Evolutionary conservation across 1,140 invertebrate species (phyloP).

Genomic region (Thalassaphorura encarpata): DNA sequence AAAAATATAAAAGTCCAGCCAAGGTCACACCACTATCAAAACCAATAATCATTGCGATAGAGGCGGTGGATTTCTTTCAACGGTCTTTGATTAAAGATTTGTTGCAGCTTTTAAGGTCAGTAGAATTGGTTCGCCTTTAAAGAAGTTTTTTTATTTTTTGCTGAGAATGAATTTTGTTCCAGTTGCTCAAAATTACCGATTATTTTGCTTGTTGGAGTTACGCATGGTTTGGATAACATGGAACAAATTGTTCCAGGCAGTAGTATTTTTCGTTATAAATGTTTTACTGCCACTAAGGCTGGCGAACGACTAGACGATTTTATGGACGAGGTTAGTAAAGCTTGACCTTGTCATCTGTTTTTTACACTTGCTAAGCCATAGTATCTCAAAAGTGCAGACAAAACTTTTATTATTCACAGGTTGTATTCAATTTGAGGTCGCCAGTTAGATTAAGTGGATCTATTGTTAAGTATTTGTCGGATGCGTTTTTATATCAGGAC

Average conservation of each 20-base stretch:
- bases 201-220: conserved; percentile 23
- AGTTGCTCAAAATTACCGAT: conserved; percentile 18
- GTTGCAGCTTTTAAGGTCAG: conserved; percentile 16
- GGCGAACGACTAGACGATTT: conserved; percentile 11
- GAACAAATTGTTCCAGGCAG: conserved; percentile 10
- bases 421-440: conserved; percentile 2
- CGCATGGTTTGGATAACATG: conserved; percentile 8
- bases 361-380: neutral
- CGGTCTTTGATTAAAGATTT: conserved; percentile 11
- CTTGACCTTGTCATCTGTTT: too few relatives aligned
- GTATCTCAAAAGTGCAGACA: neutral
- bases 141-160: neutral
- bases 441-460: conserved; percentile 15
- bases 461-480: conserved; percentile 11
- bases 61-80: conserved; percentile 21
- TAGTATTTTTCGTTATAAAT: conserved; percentile 12
- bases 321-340: neutral
- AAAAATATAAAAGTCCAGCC: too few relatives aligned
- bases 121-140: neutral
- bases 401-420: conserved; percentile 4
- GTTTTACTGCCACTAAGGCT: conserved; percentile 1
- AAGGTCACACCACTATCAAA: too few relatives aligned
- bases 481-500: conserved; percentile 6
- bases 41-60: conserved; percentile 16
- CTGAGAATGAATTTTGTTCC: neutral